Conservation (phyloP, 2,113 vertebrate species). For the Sturnus vulgaris region DNA sequence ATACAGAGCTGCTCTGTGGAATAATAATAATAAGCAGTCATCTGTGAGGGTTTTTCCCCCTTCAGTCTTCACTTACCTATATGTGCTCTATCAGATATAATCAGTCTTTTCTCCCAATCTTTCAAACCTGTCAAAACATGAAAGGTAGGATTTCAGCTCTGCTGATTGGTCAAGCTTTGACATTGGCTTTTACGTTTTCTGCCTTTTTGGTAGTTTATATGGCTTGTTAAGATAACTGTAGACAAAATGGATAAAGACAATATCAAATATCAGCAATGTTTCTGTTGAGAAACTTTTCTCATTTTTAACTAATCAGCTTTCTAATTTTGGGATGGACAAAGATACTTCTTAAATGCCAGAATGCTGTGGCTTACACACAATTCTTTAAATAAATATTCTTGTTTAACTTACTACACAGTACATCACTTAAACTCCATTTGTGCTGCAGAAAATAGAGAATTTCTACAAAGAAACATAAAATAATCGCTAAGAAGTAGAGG, state of each 20-base stretch:
- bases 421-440: background rate
- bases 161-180: background rate
- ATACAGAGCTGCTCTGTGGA: background rate
- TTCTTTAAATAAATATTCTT: background rate
- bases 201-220: background rate
- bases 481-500: background rate
- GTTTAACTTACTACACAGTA: background rate
- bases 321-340: background rate
- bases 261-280: background rate
- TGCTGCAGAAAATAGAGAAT: background rate
- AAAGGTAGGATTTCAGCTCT: background rate
- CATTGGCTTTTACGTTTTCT: background rate
- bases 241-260: background rate
- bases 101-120: conserved; percentile 95
- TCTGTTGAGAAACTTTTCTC: background rate
- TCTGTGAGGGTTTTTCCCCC: background rate
- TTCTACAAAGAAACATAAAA: background rate
- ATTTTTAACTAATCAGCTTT: background rate
- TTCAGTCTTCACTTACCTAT: conserved; percentile 77
- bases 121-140: conserved; percentile 81
- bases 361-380: background rate
- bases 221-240: background rate
- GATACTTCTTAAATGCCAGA: background rate
- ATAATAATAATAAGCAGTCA: background rate
- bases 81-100: conserved; percentile 96